These are phyloP conservation scores for Dicaeum eximium DNA, from an alignment of 2,113 vertebrate genomes.

Conservation along the genomic window DNA sequence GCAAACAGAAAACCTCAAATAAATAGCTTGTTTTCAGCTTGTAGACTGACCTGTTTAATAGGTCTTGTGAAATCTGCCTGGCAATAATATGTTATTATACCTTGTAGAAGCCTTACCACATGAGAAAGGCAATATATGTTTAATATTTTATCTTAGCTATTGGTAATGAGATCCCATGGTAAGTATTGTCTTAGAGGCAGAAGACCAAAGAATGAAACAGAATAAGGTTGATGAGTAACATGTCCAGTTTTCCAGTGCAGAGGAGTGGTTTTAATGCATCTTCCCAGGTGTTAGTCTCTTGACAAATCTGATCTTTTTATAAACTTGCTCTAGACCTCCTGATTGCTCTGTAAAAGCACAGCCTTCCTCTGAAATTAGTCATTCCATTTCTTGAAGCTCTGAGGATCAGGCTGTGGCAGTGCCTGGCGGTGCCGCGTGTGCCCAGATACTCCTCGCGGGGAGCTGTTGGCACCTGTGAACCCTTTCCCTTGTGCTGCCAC, in stretches of 20 bases:
- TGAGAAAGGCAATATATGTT: neutral
- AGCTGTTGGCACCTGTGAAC: neutral
- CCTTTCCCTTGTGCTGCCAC: neutral
- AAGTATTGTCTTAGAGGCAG: neutral
- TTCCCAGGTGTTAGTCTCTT: neutral
- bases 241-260: neutral
- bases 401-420: neutral
- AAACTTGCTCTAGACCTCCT: neutral
- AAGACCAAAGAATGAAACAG: neutral
- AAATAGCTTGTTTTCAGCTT: neutral
- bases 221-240: neutral
- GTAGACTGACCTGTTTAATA: neutral
- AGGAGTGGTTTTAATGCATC: neutral
- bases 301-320: neutral
- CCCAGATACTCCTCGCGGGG: neutral
- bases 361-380: neutral
- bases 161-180: neutral
- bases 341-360: neutral
- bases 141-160: neutral
- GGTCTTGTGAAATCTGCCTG: neutral
- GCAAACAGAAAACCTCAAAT: neutral
- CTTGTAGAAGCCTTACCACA: neutral
- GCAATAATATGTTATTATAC: neutral
- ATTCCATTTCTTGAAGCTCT: neutral
- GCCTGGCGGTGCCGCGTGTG: neutral